Percentiles rank a stretch among this genome's conserved stretches.
These are phyloP conservation scores for Ormyrus thymus DNA, from an alignment of 2,888 invertebrate genomes.

Conservation along the genomic window DNA sequence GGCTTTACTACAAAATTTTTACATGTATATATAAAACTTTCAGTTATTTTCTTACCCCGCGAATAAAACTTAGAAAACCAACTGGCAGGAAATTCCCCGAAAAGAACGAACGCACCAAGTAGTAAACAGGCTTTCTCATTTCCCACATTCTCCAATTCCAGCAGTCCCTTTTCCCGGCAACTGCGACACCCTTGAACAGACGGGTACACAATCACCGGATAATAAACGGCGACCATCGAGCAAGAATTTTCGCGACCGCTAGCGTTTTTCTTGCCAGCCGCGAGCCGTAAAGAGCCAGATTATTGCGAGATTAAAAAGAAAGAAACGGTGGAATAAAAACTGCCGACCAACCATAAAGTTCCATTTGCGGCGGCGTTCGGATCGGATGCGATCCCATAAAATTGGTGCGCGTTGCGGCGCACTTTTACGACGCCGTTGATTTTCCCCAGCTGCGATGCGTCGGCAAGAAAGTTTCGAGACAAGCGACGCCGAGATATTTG, in stretches of 20 bases:
- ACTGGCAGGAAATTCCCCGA: no score
- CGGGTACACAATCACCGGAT: no score
- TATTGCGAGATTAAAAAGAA: conserved; percentile 46
- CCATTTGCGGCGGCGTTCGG: conserved; percentile 52
- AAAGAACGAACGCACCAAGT: no score
- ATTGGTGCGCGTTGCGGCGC: conserved; percentile 45
- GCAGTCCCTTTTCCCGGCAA: no score
- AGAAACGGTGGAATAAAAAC: conserved; percentile 41
- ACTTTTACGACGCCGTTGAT: conserved; percentile 47
- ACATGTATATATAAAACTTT: no score
- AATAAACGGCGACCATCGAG: not conserved
- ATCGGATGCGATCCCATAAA: conserved; percentile 58
- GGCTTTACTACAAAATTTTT: no score
- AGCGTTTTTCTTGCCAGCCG: not conserved
- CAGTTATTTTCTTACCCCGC: no score
- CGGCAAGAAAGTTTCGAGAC: conserved; percentile 17
- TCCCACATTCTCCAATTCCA: no score
- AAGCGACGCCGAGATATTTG: not conserved
- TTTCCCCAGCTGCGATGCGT: conserved; percentile 12
- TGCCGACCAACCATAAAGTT: conserved; percentile 45
- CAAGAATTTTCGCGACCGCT: not conserved
- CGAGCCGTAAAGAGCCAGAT: conserved; percentile 24
- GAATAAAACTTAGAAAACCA: no score
- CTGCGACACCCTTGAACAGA: no score
- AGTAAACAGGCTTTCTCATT: no score